Percentiles rank a stretch among this genome's conserved stretches.
These are phyloP conservation scores for Lasioglossum leucozonium DNA, from an alignment of 2,888 invertebrate genomes.

Conservation along the genomic window DNA sequence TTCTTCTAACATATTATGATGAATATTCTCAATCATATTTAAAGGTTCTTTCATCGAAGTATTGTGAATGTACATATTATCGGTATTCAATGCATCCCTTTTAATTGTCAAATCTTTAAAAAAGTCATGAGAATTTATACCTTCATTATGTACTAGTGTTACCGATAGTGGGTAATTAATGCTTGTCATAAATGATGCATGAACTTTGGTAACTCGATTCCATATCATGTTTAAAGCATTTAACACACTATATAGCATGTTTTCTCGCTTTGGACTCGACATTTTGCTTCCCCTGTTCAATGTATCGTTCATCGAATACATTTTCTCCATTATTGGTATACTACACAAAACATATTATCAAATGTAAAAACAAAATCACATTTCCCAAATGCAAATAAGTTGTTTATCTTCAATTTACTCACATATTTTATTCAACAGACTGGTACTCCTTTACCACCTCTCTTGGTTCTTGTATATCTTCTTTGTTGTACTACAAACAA, in stretches of 20 bases:
- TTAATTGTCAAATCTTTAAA: constrained; percentile 70
- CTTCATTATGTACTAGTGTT: constrained; percentile 75
- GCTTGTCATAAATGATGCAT: constrained; percentile 66
- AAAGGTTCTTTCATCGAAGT: constrained; percentile 33
- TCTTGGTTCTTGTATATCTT: constrained; percentile 49
- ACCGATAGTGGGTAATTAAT: constrained; percentile 75
- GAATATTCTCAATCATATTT: constrained; percentile 53
- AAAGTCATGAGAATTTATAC: constrained; percentile 72
- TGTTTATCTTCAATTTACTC: constrained; percentile 57
- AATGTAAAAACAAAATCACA: constrained; percentile 25
- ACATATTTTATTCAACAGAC: constrained; percentile 68
- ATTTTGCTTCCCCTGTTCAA: constrained; percentile 42
- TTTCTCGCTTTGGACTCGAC: constrained; percentile 66
- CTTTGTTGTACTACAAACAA: constrained; percentile 46
- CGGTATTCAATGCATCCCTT: constrained; percentile 45
- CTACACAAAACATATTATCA: constrained; percentile 60
- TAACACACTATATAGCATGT: constrained; percentile 69
- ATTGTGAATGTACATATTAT: constrained; percentile 32
- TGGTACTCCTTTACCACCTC: constrained; percentile 45
- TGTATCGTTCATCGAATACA: constrained; percentile 60
- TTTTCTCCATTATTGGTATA: constrained; percentile 42
- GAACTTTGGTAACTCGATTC: constrained; percentile 69
- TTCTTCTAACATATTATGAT: constrained; percentile 28
- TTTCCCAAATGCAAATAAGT: constrained; percentile 49
- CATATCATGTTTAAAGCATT: constrained; percentile 66